Evolutionary conservation across 2,888 invertebrate species (phyloP).

Genomic region (Drosophila kokeensis): DNA sequence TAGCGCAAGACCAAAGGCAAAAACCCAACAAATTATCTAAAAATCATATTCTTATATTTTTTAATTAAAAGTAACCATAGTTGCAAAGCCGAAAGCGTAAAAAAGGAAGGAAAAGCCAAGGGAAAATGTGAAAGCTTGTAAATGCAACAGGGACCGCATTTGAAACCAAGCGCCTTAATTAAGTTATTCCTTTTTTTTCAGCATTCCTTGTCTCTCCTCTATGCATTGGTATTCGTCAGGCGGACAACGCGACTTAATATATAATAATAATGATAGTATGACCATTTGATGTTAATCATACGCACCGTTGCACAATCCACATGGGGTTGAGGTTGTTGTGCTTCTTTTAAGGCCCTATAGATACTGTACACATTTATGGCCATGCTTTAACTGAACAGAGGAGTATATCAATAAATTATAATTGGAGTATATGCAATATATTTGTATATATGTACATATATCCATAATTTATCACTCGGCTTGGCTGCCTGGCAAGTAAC

Average conservation of each 20-base stretch:
- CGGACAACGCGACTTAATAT: conserved; percentile 44
- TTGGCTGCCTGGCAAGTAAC: conserved; percentile 11
- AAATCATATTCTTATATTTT: conserved; percentile 40
- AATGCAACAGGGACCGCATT: conserved; percentile 41
- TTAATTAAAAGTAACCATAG: conserved; percentile 76
- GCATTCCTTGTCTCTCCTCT: conserved; percentile 6
- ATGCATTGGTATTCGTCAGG: conserved; percentile 11
- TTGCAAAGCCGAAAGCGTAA: conserved; percentile 49
- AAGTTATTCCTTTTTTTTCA: conserved; percentile 47
- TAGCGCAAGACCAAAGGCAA: conserved; percentile 8
- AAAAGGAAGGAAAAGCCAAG: conserved; percentile 34
- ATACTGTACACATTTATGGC: conserved; percentile 7
- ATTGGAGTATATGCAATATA: not conserved
- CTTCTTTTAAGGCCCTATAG: not conserved
- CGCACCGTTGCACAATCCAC: conserved; percentile 61
- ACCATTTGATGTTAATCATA: conserved; percentile 73
- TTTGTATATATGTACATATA: too few relatives aligned
- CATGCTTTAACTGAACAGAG: conserved; percentile 5
- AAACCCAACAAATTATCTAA: conserved; percentile 25
- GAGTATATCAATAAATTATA: conserved; percentile 1
- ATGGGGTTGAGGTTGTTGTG: not conserved
- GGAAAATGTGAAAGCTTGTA: conserved; percentile 47
- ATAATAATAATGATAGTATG: too few relatives aligned
- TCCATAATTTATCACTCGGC: conserved; percentile 34
- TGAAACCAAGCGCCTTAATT: conserved; percentile 63